Percentiles rank a stretch among this genome's conserved stretches.
phyloP scores from a whole-genome alignment of 2,888 invertebrate species.

The Pseudococcus viburni region DNA sequence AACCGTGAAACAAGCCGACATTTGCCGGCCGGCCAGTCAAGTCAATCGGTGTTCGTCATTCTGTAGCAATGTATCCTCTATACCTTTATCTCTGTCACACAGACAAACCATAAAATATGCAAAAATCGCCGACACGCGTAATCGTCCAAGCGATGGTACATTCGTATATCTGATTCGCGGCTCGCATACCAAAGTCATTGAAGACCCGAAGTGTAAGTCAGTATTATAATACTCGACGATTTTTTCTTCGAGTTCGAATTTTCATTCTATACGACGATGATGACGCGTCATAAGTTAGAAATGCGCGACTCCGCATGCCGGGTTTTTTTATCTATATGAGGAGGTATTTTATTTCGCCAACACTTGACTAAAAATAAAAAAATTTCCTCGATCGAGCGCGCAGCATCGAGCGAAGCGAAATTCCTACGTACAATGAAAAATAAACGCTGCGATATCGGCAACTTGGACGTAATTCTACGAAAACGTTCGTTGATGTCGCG shows the following conservation, averaged over 20 bases:
- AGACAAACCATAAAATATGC: neutral
- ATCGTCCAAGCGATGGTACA: neutral
- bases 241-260: neutral
- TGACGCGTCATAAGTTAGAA: neutral
- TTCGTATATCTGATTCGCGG: neutral
- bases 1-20: neutral
- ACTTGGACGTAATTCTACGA: constrained; percentile 4
- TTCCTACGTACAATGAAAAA: neutral
- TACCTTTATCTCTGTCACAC: neutral
- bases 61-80: neutral
- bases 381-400: neutral
- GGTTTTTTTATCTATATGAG: constrained; percentile 3
- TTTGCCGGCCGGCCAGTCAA: neutral
- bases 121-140: neutral
- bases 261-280: neutral
- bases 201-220: neutral
- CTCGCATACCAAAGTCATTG: constrained; percentile 2
- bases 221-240: neutral
- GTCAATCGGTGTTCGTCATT: neutral
- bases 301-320: neutral
- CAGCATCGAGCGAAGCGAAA: neutral
- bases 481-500: neutral
- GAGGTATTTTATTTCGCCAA: neutral
- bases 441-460: neutral
- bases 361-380: constrained; percentile 9